Evolutionary conservation across 1,140 invertebrate genomes (phyloP).

Genomic region (Physella acuta): DNA sequence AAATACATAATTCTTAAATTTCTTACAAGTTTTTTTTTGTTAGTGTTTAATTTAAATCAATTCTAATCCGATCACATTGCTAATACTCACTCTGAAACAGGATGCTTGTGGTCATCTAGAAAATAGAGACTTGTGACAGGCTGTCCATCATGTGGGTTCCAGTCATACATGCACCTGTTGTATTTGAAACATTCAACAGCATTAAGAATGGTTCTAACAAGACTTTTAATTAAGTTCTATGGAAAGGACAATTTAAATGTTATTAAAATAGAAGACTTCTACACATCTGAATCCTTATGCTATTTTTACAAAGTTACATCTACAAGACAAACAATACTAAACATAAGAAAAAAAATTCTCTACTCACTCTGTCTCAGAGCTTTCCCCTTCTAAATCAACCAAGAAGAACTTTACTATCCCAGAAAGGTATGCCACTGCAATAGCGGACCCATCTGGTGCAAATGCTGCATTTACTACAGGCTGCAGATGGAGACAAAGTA

Average conservation of each 20-base stretch:
- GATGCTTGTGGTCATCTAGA: conserved; percentile 85
- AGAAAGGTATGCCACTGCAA: conserved; percentile 84
- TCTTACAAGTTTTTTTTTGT: not conserved
- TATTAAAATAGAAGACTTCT: too few species aligned
- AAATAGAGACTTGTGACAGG: conserved; percentile 85
- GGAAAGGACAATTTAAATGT: too few species aligned
- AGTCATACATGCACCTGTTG: conserved; percentile 78
- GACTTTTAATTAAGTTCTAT: too few species aligned
- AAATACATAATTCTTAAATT: not conserved
- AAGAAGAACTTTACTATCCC: conserved; percentile 91
- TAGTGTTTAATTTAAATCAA: not conserved
- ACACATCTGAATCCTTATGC: too few species aligned
- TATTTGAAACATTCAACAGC: too few species aligned
- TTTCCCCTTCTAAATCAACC: conserved; percentile 57
- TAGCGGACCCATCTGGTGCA: conserved; percentile 88
- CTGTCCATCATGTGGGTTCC: conserved; percentile 85
- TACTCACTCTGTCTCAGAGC: conserved; percentile 9
- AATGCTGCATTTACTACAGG: conserved; percentile 84
- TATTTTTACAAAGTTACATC: too few species aligned
- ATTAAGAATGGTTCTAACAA: too few species aligned
- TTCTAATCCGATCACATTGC: not conserved
- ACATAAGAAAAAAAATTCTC: too few species aligned
- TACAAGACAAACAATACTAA: too few species aligned
- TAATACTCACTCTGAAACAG: conserved; percentile 77
- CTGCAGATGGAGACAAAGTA: conserved; percentile 48